Percentiles rank a stretch among this genome's conserved stretches.
phyloP scores from a whole-genome alignment of 2,888 invertebrate species.

The Nomada fabriciana region DNA sequence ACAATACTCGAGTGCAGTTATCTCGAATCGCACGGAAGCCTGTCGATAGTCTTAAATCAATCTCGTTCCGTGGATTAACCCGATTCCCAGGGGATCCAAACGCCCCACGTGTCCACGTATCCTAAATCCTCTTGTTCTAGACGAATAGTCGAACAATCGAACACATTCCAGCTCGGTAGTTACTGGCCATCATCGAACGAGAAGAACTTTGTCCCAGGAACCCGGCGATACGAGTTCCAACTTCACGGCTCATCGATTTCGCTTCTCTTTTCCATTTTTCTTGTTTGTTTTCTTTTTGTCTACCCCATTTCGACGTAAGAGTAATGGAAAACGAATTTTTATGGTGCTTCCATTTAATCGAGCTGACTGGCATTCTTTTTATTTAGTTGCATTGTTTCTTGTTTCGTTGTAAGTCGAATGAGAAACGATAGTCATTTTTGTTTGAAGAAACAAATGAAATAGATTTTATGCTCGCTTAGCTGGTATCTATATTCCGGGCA shows the following conservation, averaged over 20 bases:
- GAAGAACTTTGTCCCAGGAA: slow-evolving; percentile 67
- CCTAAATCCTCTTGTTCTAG: slow-evolving; percentile 54
- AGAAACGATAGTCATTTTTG: background rate
- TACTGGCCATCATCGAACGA: slow-evolving; percentile 43
- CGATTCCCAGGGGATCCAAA: slow-evolving; percentile 46
- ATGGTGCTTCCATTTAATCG: background rate
- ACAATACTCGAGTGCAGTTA: slow-evolving; percentile 1
- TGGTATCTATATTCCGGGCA: background rate
- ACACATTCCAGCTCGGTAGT: slow-evolving; percentile 20
- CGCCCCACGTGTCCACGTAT: slow-evolving; percentile 43
- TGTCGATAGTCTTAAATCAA: slow-evolving; percentile 73
- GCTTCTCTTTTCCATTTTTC: slow-evolving; percentile 31
- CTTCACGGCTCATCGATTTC: slow-evolving; percentile 81
- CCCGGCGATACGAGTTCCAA: slow-evolving; percentile 77
- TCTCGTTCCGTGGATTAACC: slow-evolving; percentile 74
- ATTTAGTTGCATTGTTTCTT: background rate
- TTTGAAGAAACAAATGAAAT: background rate
- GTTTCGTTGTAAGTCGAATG: background rate
- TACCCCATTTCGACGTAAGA: background rate
- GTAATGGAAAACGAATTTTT: background rate
- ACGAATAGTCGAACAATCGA: slow-evolving; percentile 14
- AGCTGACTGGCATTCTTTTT: too few relatives aligned
- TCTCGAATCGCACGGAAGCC: slow-evolving; percentile 19
- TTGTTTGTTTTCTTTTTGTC: slow-evolving; percentile 4
- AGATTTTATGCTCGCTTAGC: background rate